These are phyloP conservation scores for Physeter macrocephalus DNA, from an alignment of 2,113 vertebrate species.

Conservation along the genomic window DNA sequence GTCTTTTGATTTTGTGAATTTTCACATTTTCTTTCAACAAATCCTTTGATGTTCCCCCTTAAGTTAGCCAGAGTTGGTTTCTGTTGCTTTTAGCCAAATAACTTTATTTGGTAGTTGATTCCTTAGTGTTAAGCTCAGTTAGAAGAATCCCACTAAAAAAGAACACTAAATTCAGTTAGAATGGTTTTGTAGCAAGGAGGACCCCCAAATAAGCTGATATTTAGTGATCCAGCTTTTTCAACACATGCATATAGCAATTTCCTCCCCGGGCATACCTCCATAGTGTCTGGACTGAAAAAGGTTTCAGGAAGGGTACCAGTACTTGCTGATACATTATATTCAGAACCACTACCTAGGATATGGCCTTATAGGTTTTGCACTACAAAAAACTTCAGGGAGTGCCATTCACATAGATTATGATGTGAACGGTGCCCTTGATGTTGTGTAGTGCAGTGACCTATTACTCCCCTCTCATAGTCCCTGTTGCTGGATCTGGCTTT, in stretches of 20 bases:
- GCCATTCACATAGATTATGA: background rate
- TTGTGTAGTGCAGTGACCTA: too few relatives aligned
- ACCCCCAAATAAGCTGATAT: background rate
- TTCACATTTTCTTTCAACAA: slow-evolving; percentile 25
- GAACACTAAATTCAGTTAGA: background rate
- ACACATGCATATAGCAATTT: background rate
- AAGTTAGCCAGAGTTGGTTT: background rate
- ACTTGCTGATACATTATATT: background rate
- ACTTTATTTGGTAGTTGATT: background rate
- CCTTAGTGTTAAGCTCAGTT: background rate
- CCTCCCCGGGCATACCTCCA: background rate
- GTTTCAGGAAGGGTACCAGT: background rate
- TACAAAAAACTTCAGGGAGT: background rate
- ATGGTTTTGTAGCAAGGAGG: background rate
- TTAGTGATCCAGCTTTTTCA: background rate
- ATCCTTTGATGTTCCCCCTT: background rate
- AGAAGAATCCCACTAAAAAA: background rate
- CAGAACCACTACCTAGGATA: background rate
- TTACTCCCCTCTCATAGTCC: background rate
- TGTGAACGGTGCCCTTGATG: background rate
- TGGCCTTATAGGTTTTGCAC: background rate
- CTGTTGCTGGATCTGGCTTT: background rate
- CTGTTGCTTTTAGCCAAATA: background rate
- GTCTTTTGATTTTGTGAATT: slow-evolving; percentile 4
- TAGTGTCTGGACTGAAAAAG: background rate